Conservation (phyloP, 2,888 invertebrate genomes). For the Apomyelois bistriatella region DNA sequence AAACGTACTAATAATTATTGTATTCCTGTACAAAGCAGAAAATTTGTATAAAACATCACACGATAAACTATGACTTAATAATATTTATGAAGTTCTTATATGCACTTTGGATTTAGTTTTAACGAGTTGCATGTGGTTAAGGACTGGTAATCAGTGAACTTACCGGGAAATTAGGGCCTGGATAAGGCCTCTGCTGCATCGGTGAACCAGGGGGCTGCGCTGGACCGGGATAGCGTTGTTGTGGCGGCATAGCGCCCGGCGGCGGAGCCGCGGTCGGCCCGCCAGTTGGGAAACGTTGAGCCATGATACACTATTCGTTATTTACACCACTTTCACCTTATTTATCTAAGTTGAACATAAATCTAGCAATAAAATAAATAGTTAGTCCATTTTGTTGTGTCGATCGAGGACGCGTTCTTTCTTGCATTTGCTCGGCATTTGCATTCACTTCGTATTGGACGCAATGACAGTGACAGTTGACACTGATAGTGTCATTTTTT, state of each 20-base stretch:
- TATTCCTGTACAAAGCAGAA: no score
- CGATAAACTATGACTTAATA: no score
- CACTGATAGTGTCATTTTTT: no score
- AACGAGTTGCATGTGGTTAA: no score
- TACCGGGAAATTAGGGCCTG: constrained; percentile 88
- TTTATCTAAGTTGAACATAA: neutral
- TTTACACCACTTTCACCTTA: constrained; percentile 1
- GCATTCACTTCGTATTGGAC: no score
- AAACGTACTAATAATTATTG: no score
- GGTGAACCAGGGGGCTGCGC: constrained; percentile 83
- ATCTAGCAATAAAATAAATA: neutral
- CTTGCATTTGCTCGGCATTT: no score
- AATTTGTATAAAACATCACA: no score
- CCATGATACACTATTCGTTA: constrained; percentile 36
- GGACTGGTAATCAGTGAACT: constrained; percentile 31
- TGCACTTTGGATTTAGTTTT: no score
- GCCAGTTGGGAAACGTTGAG: constrained; percentile 60
- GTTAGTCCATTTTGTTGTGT: neutral
- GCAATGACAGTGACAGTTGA: no score
- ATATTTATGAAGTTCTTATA: no score
- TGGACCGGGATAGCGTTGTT: constrained; percentile 58
- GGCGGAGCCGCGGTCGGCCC: constrained; percentile 49
- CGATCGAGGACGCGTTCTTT: no score
- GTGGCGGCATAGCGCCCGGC: constrained; percentile 74
- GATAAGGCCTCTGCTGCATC: constrained; percentile 84